Conservation (phyloP, 2,113 vertebrate species). For the Lates calcarifer region DNA sequence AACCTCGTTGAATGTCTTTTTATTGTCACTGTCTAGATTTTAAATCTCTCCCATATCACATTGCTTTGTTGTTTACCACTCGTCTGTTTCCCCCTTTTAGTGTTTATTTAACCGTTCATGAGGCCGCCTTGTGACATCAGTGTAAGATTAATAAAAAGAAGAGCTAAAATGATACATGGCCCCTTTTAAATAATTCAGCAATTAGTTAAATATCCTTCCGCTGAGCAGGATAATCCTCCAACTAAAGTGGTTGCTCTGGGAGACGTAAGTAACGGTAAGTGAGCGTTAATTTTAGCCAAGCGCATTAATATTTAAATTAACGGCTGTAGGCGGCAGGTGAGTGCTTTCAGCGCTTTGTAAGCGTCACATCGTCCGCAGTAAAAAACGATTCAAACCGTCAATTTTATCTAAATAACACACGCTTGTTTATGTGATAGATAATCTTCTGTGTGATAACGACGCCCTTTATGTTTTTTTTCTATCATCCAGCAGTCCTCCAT, state of each 20-base stretch:
- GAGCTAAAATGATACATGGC: slow-evolving; percentile 30
- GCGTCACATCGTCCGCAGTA: too few species aligned
- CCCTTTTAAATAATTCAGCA: slow-evolving; percentile 53
- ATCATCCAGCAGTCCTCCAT: slow-evolving; percentile 66
- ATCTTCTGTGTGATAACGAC: neutral
- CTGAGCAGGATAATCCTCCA: slow-evolving; percentile 45
- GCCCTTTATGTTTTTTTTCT: slow-evolving; percentile 1
- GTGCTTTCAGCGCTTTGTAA: slow-evolving; percentile 5
- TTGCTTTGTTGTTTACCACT: slow-evolving; percentile 1
- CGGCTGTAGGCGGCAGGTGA: slow-evolving; percentile 32
- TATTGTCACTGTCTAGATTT: neutral
- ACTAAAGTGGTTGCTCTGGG: slow-evolving; percentile 16
- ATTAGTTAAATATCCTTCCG: slow-evolving; percentile 59
- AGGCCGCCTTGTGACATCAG: neutral
- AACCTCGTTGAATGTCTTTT: neutral
- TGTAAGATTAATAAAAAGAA: neutral
- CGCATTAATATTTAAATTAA: slow-evolving; percentile 68
- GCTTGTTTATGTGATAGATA: neutral
- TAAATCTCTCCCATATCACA: neutral
- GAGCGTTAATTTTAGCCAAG: slow-evolving; percentile 52
- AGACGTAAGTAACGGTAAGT: slow-evolving; percentile 24
- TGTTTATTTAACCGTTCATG: neutral
- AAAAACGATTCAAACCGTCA: neutral
- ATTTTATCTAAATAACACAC: neutral
- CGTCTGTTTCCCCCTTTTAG: neutral